Base-by-base conservation (phyloP, 1,140 invertebrate genomes). In the Drosophila biarmipes region DNA sequence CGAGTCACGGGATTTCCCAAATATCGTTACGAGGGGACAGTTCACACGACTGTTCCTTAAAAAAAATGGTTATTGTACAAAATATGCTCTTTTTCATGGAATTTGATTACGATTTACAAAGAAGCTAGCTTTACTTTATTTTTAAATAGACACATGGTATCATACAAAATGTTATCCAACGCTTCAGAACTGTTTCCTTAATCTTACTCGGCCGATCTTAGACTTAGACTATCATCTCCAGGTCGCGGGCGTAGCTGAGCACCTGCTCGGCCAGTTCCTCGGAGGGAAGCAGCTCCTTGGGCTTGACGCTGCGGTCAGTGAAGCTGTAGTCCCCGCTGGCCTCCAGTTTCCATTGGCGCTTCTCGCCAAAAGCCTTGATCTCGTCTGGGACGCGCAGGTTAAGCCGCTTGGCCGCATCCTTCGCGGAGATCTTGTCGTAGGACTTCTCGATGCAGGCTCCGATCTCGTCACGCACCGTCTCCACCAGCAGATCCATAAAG, bases 201-300 rank as follows among this genome's bases (percentile, higher is more conserved):
- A 61, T 45, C 42, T 71, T 78, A 46, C 56, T 53, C 59, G 43
- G 58, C 37, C 24, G 46, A 54, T 40, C 24, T 17, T 31, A 11
- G 19, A 38, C 87, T 94, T 97, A 99, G 55, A 99, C 98, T 94
- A 99, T 99, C 97, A 99, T 99, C 94, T 99, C 99, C 52, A 99
- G 94, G 94, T 99, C 98, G 91, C 96, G 95, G 14, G 99, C 99
- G 94, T 99, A 99, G 92, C 98, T 97, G 90, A 99, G 97, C 17
- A 97, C 96, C 92, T 99, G 97, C 80, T 97, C 95, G 7, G 98
- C 98, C 14, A 99, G 93, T 91, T 98, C 96, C 49, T 94, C 92
- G 19, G 98, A 98, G 2, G 98, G 98, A 72, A 99, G 95, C 24
- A 95, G 94, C 58, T 97, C 96, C 76, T 97, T 96, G 19, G 94